Conservation (phyloP, 2,888 invertebrate species). For the Sericinus montela region DNA sequence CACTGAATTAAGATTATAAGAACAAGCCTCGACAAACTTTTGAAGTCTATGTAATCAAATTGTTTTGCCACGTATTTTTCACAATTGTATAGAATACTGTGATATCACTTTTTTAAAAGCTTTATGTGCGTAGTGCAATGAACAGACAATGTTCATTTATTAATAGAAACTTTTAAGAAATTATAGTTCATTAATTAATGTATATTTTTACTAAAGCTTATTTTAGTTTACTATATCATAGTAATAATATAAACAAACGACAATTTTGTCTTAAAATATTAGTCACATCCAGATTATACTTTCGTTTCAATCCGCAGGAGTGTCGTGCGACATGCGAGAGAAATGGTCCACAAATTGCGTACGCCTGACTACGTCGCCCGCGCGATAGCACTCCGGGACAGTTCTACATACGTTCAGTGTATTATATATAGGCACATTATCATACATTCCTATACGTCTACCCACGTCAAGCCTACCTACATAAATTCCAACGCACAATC, state of each 20-base stretch:
- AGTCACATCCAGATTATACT: constrained; percentile 43
- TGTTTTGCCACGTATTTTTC: constrained; percentile 30
- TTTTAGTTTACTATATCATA: too few species aligned
- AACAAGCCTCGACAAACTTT: too few species aligned
- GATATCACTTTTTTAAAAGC: constrained; percentile 1
- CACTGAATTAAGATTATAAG: too few species aligned
- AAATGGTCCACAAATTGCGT: constrained; percentile 68
- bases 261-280: too few species aligned
- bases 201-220: too few species aligned
- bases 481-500: constrained; percentile 21
- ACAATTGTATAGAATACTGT: constrained; percentile 24
- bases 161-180: not conserved
- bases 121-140: not conserved
- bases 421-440: constrained; percentile 14
- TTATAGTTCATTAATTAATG: too few species aligned
- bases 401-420: constrained; percentile 17
- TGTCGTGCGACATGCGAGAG: constrained; percentile 57
- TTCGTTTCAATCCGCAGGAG: constrained; percentile 51
- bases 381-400: constrained; percentile 27
- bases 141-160: too few species aligned
- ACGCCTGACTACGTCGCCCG: constrained; percentile 46
- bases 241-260: too few species aligned
- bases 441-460: constrained; percentile 18
- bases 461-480: constrained; percentile 19
- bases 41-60: too few species aligned